Base-by-base conservation (phyloP, 1,140 invertebrate species). In the Drosophila paulistorum region DNA sequence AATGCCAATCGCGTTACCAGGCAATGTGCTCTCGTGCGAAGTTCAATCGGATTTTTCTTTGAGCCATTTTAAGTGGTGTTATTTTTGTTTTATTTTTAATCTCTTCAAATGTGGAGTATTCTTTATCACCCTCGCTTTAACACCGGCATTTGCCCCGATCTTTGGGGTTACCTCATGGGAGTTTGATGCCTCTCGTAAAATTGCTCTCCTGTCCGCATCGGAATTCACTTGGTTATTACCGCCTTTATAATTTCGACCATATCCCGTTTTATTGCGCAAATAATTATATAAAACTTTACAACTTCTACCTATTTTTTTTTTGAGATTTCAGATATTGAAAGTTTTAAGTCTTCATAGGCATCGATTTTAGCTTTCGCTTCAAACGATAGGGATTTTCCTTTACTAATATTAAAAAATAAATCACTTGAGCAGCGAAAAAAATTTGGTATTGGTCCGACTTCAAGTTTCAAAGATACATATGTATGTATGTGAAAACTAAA, bases 91-190 rank as follows among this genome's bases (percentile, higher is more conserved):
- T 41, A 14, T 11, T 61, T 37, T 41, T 61, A 13, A 14, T 37
- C 59, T 37, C 35, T 17, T 35, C n/a, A 61, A 20, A 37, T 61
- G 35, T 33, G 9, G 20, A 41, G 35, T 39, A 39, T 41, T 62
- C 10, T 17, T 23, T 48, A 65, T 37, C 45, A 57, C 51, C 48
- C 30, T 65, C 48, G 37, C 51, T 54, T 65, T 23, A 55, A 51
- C 41, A 17, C 14, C 39, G 13, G 39, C 39, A 42, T 14, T 42
- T 4, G 10, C 39, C 11, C 13, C 14, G 39, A 42, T 42, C 3
- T 42, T 45, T 17, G 14, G 5, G n/a, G 14, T 17, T 17, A n/a
- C 42, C 42, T 45, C n/a, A 45, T 45, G 42, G n/a, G 42, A 45
- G n/a, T 14, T 45, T 7, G n/a, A 45, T 45, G 42, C 6, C 10